Conservation (phyloP, 2,113 vertebrate genomes). For the Thunnus maccoyii region DNA sequence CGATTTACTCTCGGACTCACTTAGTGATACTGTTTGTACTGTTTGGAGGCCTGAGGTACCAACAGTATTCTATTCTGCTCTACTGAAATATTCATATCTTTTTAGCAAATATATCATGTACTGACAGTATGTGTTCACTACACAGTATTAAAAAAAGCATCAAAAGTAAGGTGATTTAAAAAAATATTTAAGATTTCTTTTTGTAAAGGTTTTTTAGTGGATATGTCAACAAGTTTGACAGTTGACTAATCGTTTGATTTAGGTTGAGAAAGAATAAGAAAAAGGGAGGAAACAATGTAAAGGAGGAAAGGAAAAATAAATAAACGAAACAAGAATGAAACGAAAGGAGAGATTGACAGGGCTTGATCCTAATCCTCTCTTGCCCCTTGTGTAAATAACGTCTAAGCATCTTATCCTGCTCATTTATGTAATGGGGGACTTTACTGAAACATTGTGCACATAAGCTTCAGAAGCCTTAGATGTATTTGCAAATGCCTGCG, state of each 20-base stretch:
- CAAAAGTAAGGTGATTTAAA: too few species aligned
- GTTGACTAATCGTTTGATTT: not conserved
- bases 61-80: not conserved
- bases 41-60: not conserved
- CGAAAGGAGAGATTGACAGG: conserved; percentile 31
- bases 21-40: conserved; percentile 43
- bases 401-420: conserved; percentile 87
- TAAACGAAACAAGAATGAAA: conserved; percentile 48
- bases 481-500: conserved; percentile 5
- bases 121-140: not conserved
- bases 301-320: not conserved
- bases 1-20: conserved; percentile 70
- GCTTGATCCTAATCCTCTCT: conserved; percentile 69
- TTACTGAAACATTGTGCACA: conserved; percentile 69
- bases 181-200: too few species aligned
- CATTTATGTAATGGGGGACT: conserved; percentile 86
- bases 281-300: not conserved
- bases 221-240: not conserved
- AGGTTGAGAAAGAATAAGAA: not conserved
- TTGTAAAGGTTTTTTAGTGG: too few species aligned
- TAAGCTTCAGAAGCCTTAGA: conserved; percentile 68
- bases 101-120: not conserved
- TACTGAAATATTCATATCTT: not conserved
- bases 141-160: not conserved
- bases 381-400: conserved; percentile 88